These are phyloP conservation scores for Heliothis subflexa DNA, from an alignment of 1,140 invertebrate species.

Conservation along the genomic window DNA sequence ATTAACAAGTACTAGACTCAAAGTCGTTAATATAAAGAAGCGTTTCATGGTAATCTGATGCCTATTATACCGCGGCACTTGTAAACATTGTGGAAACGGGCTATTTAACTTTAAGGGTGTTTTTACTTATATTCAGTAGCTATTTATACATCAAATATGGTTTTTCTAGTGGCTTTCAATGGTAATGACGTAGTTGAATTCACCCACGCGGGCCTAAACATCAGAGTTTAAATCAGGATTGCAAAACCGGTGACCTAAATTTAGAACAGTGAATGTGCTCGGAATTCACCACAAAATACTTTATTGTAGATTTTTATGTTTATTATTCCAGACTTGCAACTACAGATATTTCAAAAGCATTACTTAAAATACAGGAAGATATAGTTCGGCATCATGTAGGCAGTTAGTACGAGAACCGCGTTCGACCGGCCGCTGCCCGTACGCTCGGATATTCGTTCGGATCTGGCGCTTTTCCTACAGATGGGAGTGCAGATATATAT, in stretches of 20 bases:
- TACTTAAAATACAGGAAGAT: constrained; percentile 30
- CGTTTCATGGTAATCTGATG: constrained; percentile 34
- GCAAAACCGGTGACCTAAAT: neutral
- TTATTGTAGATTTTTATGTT: constrained; percentile 18
- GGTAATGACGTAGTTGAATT: constrained; percentile 6
- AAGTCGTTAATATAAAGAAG: constrained; percentile 25
- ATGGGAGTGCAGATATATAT: constrained; percentile 61
- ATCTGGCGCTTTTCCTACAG: constrained; percentile 42
- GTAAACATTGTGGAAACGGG: constrained; percentile 16
- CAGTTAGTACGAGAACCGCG: constrained; percentile 20
- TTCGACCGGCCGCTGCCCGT: constrained; percentile 13
- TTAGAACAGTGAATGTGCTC: neutral
- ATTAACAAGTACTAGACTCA: neutral
- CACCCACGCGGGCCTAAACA: neutral
- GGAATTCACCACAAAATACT: constrained; percentile 14
- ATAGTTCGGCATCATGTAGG: constrained; percentile 19
- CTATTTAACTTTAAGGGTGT: neutral
- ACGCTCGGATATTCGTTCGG: constrained; percentile 46
- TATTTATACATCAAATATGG: constrained; percentile 21
- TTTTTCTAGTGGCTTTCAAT: neutral
- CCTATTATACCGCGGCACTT: constrained; percentile 24
- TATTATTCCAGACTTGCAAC: constrained; percentile 19
- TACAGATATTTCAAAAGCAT: constrained; percentile 27
- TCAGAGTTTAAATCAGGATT: constrained; percentile 1
- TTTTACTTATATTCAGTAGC: constrained; percentile 18